Percentiles rank a stretch among this genome's conserved stretches.
These are phyloP conservation scores for Cydia fagiglandana DNA, from an alignment of 1,140 invertebrate genomes.

Conservation along the genomic window DNA sequence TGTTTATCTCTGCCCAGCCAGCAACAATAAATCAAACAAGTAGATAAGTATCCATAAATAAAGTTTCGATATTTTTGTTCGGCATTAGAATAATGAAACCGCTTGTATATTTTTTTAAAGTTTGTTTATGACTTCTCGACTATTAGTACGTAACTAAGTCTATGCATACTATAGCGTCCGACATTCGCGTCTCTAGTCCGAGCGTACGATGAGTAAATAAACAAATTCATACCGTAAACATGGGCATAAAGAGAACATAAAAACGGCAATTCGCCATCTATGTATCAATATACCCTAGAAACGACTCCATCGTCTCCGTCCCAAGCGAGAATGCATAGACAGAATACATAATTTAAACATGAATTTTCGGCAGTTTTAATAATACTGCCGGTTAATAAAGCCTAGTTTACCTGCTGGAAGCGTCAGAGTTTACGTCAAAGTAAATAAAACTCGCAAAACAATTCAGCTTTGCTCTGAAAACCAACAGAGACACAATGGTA, in stretches of 20 bases:
- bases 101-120: constrained; percentile 28
- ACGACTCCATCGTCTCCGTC: not conserved
- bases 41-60: constrained; percentile 30
- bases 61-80: constrained; percentile 24
- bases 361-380: constrained; percentile 20
- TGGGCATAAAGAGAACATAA: constrained; percentile 63
- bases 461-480: constrained; percentile 56
- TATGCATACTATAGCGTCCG: constrained; percentile 42
- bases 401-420: constrained; percentile 46
- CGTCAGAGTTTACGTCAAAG: constrained; percentile 49
- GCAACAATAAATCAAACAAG: constrained; percentile 30
- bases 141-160: constrained; percentile 31
- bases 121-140: constrained; percentile 7
- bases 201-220: constrained; percentile 62
- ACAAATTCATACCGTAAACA: constrained; percentile 73
- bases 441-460: constrained; percentile 57
- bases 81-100: constrained; percentile 27
- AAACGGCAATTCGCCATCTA: constrained; percentile 64
- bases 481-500: constrained; percentile 65
- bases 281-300: constrained; percentile 6
- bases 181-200: constrained; percentile 42
- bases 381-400: constrained; percentile 27
- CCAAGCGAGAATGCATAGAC: constrained; percentile 40
- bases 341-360: constrained; percentile 18
- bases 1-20: constrained; percentile 29